These are phyloP conservation scores for Melanargia galathea DNA, from an alignment of 2,888 invertebrate genomes.

Conservation along the genomic window DNA sequence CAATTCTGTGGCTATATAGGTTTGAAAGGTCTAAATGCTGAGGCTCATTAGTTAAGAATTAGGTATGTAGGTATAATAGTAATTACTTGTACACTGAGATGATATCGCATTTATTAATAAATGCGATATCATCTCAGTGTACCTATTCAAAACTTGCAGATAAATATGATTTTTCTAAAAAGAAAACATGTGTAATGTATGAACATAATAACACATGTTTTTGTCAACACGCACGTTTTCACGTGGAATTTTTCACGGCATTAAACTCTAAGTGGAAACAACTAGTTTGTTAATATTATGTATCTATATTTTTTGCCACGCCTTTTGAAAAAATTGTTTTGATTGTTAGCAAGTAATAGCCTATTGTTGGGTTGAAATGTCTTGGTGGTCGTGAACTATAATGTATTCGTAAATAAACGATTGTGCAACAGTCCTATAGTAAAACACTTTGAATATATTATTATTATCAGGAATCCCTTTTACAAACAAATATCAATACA, in stretches of 20 bases:
- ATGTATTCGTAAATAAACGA: background rate
- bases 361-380: background rate
- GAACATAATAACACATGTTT: too few relatives aligned
- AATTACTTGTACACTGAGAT: too few relatives aligned
- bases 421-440: background rate
- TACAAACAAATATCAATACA: too few relatives aligned
- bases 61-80: too few relatives aligned
- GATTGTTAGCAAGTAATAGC: background rate
- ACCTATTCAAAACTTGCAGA: too few relatives aligned
- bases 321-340: slow-evolving; percentile 2
- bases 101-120: too few relatives aligned
- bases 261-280: slow-evolving; percentile 1
- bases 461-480: too few relatives aligned
- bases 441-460: background rate
- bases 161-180: too few relatives aligned
- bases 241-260: slow-evolving; percentile 10
- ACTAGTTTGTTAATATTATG: background rate
- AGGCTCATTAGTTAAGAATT: slow-evolving; percentile 10
- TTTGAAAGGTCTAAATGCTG: slow-evolving; percentile 18
- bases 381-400: background rate
- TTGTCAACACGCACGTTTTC: background rate
- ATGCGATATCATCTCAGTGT: too few relatives aligned
- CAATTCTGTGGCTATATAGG: background rate
- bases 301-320: background rate
- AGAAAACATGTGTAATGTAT: too few relatives aligned